Evolutionary conservation across 2,888 invertebrate genomes (phyloP), one percentile per base, ranked within the genome.

Genomic region (Caenorhabditis sp.): DNA sequence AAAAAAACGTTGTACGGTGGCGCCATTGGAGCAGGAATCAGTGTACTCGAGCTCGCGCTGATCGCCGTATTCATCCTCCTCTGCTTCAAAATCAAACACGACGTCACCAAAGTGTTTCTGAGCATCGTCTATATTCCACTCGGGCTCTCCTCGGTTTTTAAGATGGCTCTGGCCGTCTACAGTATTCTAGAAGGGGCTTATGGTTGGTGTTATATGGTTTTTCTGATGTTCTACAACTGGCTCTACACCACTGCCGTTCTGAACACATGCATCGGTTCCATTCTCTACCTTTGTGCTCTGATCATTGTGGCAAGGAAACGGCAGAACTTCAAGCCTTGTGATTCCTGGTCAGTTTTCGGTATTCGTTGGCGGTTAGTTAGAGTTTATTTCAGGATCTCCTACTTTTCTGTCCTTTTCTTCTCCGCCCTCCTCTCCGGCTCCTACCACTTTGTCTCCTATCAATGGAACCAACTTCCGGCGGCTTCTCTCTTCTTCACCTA

Each of bases 401-500:
- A 58, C 46, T 58, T 41, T 9, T 32, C 78, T 2, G 45, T 70
- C 11, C 61, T 78, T 17, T 53, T 78, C 35, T 39, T 78, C 22
- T 56, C 68, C 8, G 43, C 45, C 22, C 43, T 78, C n/a, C 39
- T 78, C n/a, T 73, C 78, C 24, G 73, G 56, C 2, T 68, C 73
- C 13, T 73, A 78, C 39, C 50, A 61, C 24, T 70, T 78, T 22
- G 35, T 73, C 22, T 17, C 61, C 2, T 37, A 39, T 24, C 65
- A 73, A 62, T 78, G 63, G 68, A 68, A 66, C 15, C 73, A 68
- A 41, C 66, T 78, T 2, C 78, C 72, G 0, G 73, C 62, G 2
- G 22, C 62, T 39, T 24, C 52, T 5, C 24, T 73, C 24, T 73
- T 56, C 48, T 68, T 73, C 58, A 37, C 41, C 45, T 66, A 63